Base-by-base conservation (phyloP, 2,113 vertebrate genomes). In the Etheostoma cragini region DNA sequence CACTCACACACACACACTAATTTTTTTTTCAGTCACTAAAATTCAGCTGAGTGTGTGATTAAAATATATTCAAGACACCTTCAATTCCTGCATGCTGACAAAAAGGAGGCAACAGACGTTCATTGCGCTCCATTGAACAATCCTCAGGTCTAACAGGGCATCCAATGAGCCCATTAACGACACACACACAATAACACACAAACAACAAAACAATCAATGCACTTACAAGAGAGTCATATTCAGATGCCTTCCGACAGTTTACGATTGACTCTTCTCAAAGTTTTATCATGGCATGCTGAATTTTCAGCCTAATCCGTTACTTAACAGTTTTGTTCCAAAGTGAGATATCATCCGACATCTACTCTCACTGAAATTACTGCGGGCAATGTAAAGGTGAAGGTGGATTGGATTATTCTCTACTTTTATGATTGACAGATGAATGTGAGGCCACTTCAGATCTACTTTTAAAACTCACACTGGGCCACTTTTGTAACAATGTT, bases 111-210 rank as follows among this genome's bases (percentile, higher is more conserved):
- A 53, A 47, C 35, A 52, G 17, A 26, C 15, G 8, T 45, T 47
- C 10, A 2, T 26, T 0, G 57, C 6, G 16, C 72, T 84, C 61
- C 4, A 33, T 19, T 69, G 57, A 83, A 74, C 22, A 16, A 24
- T 49, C 66, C 42, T 82, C 11, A 16, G 45, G 52, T 75, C 68
- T 70, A 56, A 67, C 58, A 22, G 53, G 11, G 67, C 63, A 38
- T 60, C 75, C 68, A 46, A 49, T 21, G 78, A 81, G 66, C 60
- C 53, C 69, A 73, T 79, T 84, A 78, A 81, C 15, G 16, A 49
- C 63, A 22, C 74, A 0, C 62, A 52, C 53, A 49, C 46, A 21
- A 30, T 30, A 42, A 60, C 42, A 21, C n/a, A 38, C 35, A 42
- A 45, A 52, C 8, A 47, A 57, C 50, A 13, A 3, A 26, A 26